phyloP scores from a whole-genome alignment of 2,888 invertebrate genomes.

The Cryptocheilus praepositus region DNA sequence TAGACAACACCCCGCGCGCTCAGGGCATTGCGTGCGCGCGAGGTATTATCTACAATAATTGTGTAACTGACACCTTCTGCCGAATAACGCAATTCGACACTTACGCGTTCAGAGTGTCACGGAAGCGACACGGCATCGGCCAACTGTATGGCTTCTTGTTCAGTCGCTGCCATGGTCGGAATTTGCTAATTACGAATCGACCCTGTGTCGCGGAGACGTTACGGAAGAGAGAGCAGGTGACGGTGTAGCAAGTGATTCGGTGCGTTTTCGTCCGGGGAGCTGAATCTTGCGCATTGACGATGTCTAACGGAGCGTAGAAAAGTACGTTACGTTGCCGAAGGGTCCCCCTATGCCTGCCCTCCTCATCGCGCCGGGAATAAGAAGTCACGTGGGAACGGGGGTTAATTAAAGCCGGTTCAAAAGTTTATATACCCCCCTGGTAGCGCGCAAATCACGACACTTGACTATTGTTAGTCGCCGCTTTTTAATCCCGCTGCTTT shows the following conservation, averaged over 20 bases:
- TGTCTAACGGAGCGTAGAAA: constrained; percentile 50
- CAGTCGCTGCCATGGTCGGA: no score
- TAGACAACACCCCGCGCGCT: constrained; percentile 43
- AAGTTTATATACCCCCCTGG: constrained; percentile 40
- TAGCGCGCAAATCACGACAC: constrained; percentile 54
- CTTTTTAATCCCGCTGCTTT: constrained; percentile 49
- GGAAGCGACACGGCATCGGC: not conserved
- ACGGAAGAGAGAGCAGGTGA: constrained; percentile 45
- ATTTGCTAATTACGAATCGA: not conserved
- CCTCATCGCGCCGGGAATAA: constrained; percentile 36
- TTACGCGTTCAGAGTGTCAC: not conserved
- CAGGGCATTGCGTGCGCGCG: constrained; percentile 38
- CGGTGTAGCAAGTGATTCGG: constrained; percentile 49
- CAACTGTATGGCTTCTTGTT: not conserved
- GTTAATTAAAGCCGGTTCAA: constrained; percentile 56
- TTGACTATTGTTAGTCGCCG: constrained; percentile 53
- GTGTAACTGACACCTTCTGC: constrained; percentile 14
- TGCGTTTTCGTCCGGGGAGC: constrained; percentile 25
- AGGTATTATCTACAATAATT: constrained; percentile 42
- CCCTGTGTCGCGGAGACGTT: not conserved
- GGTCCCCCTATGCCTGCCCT: constrained; percentile 21
- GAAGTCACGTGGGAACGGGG: constrained; percentile 59
- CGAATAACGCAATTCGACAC: constrained; percentile 13
- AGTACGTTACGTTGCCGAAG: constrained; percentile 48
- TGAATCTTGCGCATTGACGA: constrained; percentile 36